phyloP scores from a whole-genome alignment of 64 coral and sea anemone species.

The Catalaphyllia jardinei region DNA sequence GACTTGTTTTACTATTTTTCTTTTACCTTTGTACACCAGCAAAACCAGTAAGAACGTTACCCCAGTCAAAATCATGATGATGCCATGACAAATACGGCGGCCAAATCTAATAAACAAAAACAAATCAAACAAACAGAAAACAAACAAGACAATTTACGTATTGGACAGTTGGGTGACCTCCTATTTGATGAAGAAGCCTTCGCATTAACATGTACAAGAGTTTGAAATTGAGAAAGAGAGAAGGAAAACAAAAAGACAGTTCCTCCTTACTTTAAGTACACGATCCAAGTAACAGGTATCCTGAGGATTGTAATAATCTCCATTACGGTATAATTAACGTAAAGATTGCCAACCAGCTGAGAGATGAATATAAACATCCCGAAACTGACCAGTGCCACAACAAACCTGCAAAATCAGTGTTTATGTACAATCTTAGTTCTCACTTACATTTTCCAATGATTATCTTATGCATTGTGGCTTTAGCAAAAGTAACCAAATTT shows the following conservation, averaged over 20 bases:
- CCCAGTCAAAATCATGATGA: slow-evolving; percentile 1
- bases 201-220: too few relatives aligned
- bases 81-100: slow-evolving; percentile 27
- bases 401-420: slow-evolving; percentile 27
- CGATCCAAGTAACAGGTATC: slow-evolving; percentile 27
- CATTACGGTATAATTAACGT: slow-evolving; percentile 54
- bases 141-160: not conserved
- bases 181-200: too few relatives aligned
- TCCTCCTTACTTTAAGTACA: slow-evolving; percentile 39
- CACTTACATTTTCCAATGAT: not conserved
- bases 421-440: not conserved
- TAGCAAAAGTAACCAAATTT: too few relatives aligned
- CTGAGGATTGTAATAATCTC: not conserved
- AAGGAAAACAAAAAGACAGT: too few relatives aligned
- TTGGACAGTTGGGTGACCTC: too few relatives aligned
- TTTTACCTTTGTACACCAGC: slow-evolving; percentile 45
- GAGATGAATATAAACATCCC: slow-evolving; percentile 47
- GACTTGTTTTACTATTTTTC: not conserved
- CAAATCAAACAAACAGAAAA: not conserved
- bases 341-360: slow-evolving; percentile 46
- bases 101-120: slow-evolving; percentile 34
- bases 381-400: slow-evolving; percentile 46
- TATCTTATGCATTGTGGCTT: not conserved
- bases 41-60: slow-evolving; percentile 13
- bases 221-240: too few relatives aligned